Evolutionary conservation across 2,888 invertebrate species (phyloP), one percentile per base, ranked within the genome.

Genomic region (Busseola fusca): DNA sequence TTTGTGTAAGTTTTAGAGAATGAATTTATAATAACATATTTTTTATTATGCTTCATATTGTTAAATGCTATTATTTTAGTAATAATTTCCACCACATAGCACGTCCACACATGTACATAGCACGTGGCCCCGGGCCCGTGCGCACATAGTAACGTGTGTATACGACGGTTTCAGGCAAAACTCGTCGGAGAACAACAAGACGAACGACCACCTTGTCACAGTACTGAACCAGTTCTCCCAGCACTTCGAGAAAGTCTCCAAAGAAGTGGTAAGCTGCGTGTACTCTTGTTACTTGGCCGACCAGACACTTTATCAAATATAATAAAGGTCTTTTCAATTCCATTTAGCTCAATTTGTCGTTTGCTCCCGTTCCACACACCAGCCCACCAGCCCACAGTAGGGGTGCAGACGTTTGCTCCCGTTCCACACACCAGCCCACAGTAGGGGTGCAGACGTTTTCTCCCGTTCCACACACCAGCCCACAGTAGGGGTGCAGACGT

Each of bases 211-310:
- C 7, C 81, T 92, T 27, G 84, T 87, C n/a, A 93, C 93, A 27
- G 91, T 90, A 37, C 89, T 94, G 71, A 88, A 89, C 69, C 93
- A 94, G 76, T 92, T 94, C 86, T 89, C 93, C 48, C 92, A 93
- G 80, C 91, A 94, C 50, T 91, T 94, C 81, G 95, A 95, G 69
- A 91, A 87, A 83, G 86, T 93, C 69, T 92, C 94, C 72, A 93
- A 92, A 78, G 94, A 95, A 87, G 92, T 93, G 86, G 95, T 94
- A 52, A 91, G 92, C 87, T 7, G 9, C 3, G 25, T 14, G 16
- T 18, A 12, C 3, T 40, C 16, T 14, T 40, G 34, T 21, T 16
- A n/a, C n/a, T 56, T n/a, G 30, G 14, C 14, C 27, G 40, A 60
- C 18, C 14, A 25, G 18, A 12, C 25, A 27, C 4, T 9, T 37